Percentiles rank a stretch among this genome's conserved stretches.
phyloP scores from a whole-genome alignment of 2,113 vertebrate genomes.

The Centropus bengalensis region DNA sequence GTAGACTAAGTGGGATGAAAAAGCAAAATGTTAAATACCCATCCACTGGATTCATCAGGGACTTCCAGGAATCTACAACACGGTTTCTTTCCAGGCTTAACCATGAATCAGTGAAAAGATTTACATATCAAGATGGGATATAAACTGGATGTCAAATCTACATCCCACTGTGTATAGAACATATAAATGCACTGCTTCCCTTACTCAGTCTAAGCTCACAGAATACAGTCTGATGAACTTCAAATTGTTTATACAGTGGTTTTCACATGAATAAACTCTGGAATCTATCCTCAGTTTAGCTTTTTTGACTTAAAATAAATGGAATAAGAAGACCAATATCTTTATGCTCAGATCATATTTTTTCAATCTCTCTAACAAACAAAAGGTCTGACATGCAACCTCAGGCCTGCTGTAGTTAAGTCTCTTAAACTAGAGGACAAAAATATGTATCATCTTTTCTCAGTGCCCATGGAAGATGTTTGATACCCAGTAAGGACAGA shows the following conservation, averaged over 20 bases:
- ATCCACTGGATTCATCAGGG: not conserved
- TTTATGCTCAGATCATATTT: not conserved
- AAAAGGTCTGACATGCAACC: not conserved
- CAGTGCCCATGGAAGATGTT: not conserved
- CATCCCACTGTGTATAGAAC: not conserved
- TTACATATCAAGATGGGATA: not conserved
- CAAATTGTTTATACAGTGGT: not conserved
- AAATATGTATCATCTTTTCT: not conserved
- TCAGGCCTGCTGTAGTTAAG: not conserved
- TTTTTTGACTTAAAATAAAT: not conserved
- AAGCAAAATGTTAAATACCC: not conserved
- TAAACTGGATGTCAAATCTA: not conserved
- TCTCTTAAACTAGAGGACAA: not conserved
- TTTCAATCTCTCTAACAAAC: not conserved
- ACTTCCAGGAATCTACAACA: not conserved
- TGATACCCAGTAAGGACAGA: not conserved
- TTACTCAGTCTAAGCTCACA: not conserved
- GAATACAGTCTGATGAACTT: not conserved
- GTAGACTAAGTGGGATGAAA: not conserved
- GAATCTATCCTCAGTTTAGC: not conserved
- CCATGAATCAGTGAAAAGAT: not conserved
- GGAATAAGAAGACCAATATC: not conserved
- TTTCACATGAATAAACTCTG: conserved; percentile 2
- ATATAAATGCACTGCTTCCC: not conserved
- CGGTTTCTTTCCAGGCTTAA: not conserved